These are phyloP conservation scores for Heptranchias perlo DNA, from an alignment of 2,113 vertebrate species.

Conservation along the genomic window DNA sequence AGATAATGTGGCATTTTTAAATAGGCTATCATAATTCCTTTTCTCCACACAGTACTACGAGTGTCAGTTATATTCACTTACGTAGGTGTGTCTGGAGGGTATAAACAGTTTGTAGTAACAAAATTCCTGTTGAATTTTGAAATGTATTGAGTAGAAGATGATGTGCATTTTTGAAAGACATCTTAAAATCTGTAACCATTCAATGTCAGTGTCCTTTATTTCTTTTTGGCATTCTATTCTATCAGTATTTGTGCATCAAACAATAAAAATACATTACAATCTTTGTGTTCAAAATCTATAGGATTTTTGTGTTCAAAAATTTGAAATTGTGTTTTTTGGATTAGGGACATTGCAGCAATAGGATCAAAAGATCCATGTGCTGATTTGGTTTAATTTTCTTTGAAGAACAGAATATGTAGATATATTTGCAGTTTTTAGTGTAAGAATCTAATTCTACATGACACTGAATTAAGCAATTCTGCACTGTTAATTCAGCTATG, in stretches of 20 bases:
- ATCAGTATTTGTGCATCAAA: neutral
- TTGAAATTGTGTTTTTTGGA: neutral
- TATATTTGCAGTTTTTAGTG: neutral
- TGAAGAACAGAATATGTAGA: neutral
- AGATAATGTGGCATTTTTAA: neutral
- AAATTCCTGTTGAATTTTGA: slow-evolving; percentile 14
- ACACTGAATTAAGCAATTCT: slow-evolving; percentile 37
- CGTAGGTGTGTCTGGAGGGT: neutral
- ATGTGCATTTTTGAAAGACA: neutral
- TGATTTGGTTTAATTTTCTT: neutral
- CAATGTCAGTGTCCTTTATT: neutral
- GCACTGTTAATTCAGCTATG: slow-evolving; percentile 44
- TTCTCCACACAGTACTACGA: neutral
- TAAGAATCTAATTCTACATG: slow-evolving; percentile 46
- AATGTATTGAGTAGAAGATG: neutral
- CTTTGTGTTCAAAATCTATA: neutral
- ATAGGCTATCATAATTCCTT: neutral
- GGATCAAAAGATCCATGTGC: neutral
- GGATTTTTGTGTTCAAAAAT: neutral
- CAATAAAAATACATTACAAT: neutral
- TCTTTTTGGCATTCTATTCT: neutral
- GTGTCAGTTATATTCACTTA: neutral
- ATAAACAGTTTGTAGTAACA: neutral
- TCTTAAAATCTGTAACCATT: neutral
- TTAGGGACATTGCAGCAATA: neutral